Conservation (phyloP, 2,888 invertebrate genomes). For the Leptinotarsa juncta region DNA sequence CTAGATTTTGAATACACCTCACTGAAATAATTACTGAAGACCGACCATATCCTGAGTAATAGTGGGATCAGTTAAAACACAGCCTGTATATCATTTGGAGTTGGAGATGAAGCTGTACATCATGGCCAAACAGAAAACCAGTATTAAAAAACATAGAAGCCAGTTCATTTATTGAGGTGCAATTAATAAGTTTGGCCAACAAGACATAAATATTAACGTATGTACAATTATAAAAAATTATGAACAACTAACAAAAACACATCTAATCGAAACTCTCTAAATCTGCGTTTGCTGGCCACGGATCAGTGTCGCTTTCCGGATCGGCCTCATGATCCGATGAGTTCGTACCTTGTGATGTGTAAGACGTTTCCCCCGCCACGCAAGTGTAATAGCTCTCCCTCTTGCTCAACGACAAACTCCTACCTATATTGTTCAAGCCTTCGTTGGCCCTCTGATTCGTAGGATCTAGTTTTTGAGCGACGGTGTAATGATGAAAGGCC, state of each 20-base stretch:
- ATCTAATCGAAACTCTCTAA: slow-evolving; percentile 29
- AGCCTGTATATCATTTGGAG: too few relatives aligned
- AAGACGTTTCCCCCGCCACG: slow-evolving; percentile 65
- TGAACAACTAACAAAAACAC: background rate
- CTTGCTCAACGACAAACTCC: slow-evolving; percentile 63
- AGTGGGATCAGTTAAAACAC: too few relatives aligned
- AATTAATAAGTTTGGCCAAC: too few relatives aligned
- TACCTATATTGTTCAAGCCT: slow-evolving; percentile 73
- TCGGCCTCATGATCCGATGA: slow-evolving; percentile 61
- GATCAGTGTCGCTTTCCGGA: slow-evolving; percentile 62
- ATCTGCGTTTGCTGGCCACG: slow-evolving; percentile 29
- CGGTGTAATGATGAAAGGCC: slow-evolving; percentile 76
- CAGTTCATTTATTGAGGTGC: too few relatives aligned
- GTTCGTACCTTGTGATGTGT: slow-evolving; percentile 67
- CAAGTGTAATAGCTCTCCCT: slow-evolving; percentile 69
- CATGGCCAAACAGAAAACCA: too few relatives aligned
- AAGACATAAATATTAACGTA: too few relatives aligned
- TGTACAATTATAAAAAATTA: slow-evolving; percentile 1
- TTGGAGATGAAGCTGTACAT: too few relatives aligned
- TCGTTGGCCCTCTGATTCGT: slow-evolving; percentile 73
- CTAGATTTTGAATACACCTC: too few relatives aligned
- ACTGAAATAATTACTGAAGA: too few relatives aligned
- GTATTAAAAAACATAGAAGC: too few relatives aligned
- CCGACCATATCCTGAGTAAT: too few relatives aligned
- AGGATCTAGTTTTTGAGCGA: slow-evolving; percentile 76